Percentiles rank a stretch among this genome's conserved stretches.
Conservation (phyloP, 2,888 invertebrate species). For the Isoperla grammatica region DNA sequence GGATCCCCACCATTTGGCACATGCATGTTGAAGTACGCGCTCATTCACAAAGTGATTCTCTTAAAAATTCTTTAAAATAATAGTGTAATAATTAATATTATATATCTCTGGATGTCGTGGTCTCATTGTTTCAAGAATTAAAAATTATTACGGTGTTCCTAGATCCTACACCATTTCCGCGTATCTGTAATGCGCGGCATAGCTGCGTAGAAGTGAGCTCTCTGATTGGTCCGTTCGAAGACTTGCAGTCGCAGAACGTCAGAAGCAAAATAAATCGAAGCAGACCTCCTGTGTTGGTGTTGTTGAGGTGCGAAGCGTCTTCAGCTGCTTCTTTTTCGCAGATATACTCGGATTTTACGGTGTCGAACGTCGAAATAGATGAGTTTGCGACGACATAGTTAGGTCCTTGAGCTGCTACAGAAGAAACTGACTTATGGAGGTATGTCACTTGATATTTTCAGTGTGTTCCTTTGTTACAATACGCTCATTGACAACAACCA, state of each 20-base stretch:
- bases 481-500: constrained; percentile 34
- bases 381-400: constrained; percentile 41
- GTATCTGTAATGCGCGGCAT: constrained; percentile 17
- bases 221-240: too few species aligned
- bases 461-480: constrained; percentile 32
- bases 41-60: too few species aligned
- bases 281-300: constrained; percentile 34
- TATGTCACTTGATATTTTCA: constrained; percentile 36
- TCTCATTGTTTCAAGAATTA: background rate
- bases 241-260: constrained; percentile 34
- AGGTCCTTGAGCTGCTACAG: background rate
- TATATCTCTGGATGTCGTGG: too few species aligned
- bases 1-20: too few species aligned
- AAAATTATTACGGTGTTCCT: constrained; percentile 6
- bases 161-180: constrained; percentile 19
- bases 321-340: constrained; percentile 8
- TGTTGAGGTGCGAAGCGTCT: constrained; percentile 35
- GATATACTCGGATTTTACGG: constrained; percentile 31
- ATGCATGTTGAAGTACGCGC: too few species aligned
- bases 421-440: constrained; percentile 40
- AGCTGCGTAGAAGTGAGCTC: constrained; percentile 22
- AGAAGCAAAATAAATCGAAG: constrained; percentile 44
- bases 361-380: constrained; percentile 29
- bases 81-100: too few species aligned
- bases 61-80: too few species aligned